Evolutionary conservation across 1,140 invertebrate species (phyloP).

Genomic region (Caligus rogercresseyi): DNA sequence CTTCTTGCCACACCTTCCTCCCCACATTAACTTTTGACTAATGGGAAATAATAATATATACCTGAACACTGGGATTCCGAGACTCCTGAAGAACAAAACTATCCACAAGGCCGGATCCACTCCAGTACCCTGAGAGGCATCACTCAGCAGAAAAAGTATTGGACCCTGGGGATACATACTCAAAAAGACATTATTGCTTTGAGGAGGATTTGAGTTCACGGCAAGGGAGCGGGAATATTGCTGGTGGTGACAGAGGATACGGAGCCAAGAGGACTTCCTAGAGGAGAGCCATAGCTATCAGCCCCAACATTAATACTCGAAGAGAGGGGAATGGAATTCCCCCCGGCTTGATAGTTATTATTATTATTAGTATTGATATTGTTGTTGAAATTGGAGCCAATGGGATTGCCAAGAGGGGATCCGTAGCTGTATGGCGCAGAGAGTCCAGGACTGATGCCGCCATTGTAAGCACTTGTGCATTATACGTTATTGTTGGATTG

Average conservation of each 20-base stretch:
- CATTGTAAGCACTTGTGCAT: no score
- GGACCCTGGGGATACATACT: no score
- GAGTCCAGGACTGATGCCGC: background rate
- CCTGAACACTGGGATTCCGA: background rate
- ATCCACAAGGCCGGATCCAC: background rate
- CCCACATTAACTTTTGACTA: no score
- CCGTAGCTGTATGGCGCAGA: background rate
- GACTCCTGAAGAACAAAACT: background rate
- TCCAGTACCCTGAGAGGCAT: background rate
- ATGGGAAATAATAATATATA: no score
- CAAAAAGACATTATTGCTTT: background rate
- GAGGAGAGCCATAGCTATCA: conserved; percentile 8
- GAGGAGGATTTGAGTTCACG: background rate
- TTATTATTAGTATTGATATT: background rate
- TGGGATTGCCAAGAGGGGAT: background rate
- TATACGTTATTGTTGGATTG: background rate
- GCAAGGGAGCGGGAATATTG: no score
- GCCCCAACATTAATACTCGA: background rate
- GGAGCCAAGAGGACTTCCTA: background rate
- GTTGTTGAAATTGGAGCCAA: background rate
- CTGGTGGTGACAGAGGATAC: background rate
- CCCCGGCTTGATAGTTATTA: background rate
- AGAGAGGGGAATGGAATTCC: background rate
- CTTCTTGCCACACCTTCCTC: no score
- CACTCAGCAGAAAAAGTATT: background rate